Conservation (phyloP, 2,113 vertebrate species). For the Corythoichthys intestinalis region DNA sequence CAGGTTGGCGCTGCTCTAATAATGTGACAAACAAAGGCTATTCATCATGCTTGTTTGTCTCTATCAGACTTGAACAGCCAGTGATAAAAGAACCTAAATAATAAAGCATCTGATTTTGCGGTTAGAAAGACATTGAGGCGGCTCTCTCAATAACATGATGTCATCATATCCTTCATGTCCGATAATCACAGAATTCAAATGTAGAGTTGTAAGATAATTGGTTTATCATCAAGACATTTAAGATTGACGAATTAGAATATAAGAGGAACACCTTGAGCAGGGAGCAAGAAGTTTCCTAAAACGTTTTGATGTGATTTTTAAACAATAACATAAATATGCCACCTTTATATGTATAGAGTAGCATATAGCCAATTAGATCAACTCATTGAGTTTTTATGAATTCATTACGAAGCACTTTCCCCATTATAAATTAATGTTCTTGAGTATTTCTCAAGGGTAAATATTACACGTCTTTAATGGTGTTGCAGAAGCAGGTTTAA, state of each 20-base stretch:
- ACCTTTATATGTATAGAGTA: too few species aligned
- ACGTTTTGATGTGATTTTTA: background rate
- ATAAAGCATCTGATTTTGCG: slow-evolving; percentile 39
- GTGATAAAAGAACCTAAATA: slow-evolving; percentile 44
- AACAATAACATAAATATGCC: too few species aligned
- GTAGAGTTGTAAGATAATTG: background rate
- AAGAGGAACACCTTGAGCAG: slow-evolving; percentile 8
- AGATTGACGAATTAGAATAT: background rate
- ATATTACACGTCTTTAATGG: slow-evolving; percentile 51
- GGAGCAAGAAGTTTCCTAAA: slow-evolving; percentile 1
- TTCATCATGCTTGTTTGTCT: slow-evolving; percentile 62
- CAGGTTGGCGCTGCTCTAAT: slow-evolving; percentile 63
- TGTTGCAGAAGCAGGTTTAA: slow-evolving; percentile 46
- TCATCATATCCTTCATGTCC: slow-evolving; percentile 32
- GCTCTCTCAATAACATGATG: slow-evolving; percentile 51
- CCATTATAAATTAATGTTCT: slow-evolving; percentile 28
- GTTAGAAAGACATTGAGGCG: slow-evolving; percentile 37
- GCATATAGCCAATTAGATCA: background rate
- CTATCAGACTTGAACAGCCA: slow-evolving; percentile 47
- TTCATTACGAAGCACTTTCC: slow-evolving; percentile 26
- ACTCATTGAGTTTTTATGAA: background rate
- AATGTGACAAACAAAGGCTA: slow-evolving; percentile 66
- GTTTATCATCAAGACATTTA: slow-evolving; percentile 13
- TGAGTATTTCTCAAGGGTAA: slow-evolving; percentile 25
- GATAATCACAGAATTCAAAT: slow-evolving; percentile 27